Conservation (phyloP, 2,113 vertebrate species). For the Tupaia chinensis region DNA sequence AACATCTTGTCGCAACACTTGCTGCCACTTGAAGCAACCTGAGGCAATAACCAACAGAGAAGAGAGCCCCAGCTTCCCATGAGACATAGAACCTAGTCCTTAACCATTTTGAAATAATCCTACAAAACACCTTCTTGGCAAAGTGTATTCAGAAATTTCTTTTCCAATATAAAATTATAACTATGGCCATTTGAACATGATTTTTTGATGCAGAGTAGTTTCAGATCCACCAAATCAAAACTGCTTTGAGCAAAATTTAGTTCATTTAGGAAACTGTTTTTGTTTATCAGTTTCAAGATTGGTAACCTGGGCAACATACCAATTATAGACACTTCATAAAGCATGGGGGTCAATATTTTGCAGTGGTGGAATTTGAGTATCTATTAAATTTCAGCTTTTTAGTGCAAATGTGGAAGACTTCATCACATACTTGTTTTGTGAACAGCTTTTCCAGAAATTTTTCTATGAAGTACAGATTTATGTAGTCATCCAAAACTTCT, state of each 20-base stretch:
- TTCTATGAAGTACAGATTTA: background rate
- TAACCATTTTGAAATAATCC: background rate
- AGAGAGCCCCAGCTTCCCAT: background rate
- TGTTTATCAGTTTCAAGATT: background rate
- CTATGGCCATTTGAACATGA: background rate
- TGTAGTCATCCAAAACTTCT: background rate
- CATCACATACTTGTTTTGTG: background rate
- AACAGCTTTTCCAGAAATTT: background rate
- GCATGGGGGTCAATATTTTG: background rate
- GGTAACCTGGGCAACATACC: background rate
- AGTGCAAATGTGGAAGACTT: background rate
- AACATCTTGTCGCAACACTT: background rate
- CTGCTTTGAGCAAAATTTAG: background rate
- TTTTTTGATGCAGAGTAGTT: background rate
- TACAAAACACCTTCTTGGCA: background rate
- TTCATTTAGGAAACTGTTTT: conserved; percentile 6
- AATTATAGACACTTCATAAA: background rate
- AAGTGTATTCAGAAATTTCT: background rate
- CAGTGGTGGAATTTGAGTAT: background rate
- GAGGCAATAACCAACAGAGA: background rate
- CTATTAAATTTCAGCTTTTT: background rate
- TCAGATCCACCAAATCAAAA: background rate
- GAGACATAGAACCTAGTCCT: background rate
- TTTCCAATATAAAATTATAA: background rate
- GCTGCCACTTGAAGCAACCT: background rate